Evolutionary conservation across 2,888 invertebrate species (phyloP).

Genomic region (Acanthoscelides obtectus): DNA sequence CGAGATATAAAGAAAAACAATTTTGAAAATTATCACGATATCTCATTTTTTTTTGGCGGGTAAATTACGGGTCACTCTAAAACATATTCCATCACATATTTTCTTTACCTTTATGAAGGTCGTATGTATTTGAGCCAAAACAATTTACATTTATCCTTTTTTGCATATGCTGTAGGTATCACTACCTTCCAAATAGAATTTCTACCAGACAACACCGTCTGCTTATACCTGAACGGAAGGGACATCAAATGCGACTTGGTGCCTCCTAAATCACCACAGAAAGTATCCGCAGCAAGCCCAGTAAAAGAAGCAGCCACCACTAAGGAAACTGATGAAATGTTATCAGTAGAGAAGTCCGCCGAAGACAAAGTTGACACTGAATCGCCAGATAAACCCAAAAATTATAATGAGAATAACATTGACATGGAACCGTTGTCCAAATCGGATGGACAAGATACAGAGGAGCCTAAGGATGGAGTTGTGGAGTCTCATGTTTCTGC

Average conservation of each 20-base stretch:
- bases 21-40: too few species aligned
- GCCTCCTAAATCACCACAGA: not conserved
- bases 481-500: not conserved
- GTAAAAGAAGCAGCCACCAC: not conserved
- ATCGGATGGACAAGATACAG: too few species aligned
- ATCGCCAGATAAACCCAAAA: not conserved
- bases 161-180: constrained; percentile 17
- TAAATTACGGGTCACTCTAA: too few species aligned
- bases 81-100: too few species aligned
- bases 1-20: too few species aligned
- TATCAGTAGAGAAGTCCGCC: not conserved
- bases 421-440: too few species aligned
- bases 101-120: too few species aligned
- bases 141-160: not conserved
- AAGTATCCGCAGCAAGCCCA: not conserved
- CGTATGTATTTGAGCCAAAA: too few species aligned
- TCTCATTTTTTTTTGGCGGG: too few species aligned
- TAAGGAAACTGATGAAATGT: not conserved
- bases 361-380: not conserved
- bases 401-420: too few species aligned
- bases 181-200: constrained; percentile 39
- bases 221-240: constrained; percentile 34
- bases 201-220: constrained; percentile 29
- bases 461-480: too few species aligned
- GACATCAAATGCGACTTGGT: constrained; percentile 30